Base-by-base conservation (phyloP, 2,797 vertebrate genomes). In the Dromococcyx pavoninus region DNA sequence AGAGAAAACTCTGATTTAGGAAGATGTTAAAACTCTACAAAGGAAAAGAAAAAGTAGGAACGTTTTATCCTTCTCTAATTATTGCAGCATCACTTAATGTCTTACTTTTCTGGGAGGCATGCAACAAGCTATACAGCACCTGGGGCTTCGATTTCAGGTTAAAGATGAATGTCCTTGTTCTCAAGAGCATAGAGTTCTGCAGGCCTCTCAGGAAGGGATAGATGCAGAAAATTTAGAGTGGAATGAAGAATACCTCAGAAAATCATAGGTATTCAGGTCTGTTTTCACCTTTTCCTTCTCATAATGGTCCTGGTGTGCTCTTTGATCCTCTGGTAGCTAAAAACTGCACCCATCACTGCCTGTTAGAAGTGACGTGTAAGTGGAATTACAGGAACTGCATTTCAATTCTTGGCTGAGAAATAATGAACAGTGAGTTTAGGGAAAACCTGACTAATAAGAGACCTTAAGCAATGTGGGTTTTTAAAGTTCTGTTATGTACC, bases 391-490 rank as follows among this genome's bases (percentile, higher is more conserved):
- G 88, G 81, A 93, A 76, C 95, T 46, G 74, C 4, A 23, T 84
- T 91, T 87, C 71, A 75, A 11, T 82, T 64, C 17, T 69, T 83
- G 95, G 46, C 87, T 80, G 83, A 81, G 44, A 91, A 84, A 71
- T 75, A 94, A 89, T 28, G 84, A 95, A 62, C 54, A 74, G 74
- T 8, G 88, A 88, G 72, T 97, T 95, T 91, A 88, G 90, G 67
- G 93, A 91, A 95, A 96, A 66, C 65, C 78, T 91, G 82, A 76
- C 91, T 89, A 94, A 91, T 95, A 92, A 86, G 96, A 95, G 77
- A 69, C 82, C 93, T 97, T 54, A 92, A 97, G 88, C 90, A 85
- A 44, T 58, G 88, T 76, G 84, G 60, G 61, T 86, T 94, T 96
- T 96, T 69, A 67, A 79, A 81, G 81, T 86, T 82, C 9, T 48